A percentile compares a stretch with the other conserved stretches of the same genome.
These are phyloP conservation scores for Odontocolon sp. DNA, from an alignment of 2,888 invertebrate genomes.

Conservation along the genomic window DNA sequence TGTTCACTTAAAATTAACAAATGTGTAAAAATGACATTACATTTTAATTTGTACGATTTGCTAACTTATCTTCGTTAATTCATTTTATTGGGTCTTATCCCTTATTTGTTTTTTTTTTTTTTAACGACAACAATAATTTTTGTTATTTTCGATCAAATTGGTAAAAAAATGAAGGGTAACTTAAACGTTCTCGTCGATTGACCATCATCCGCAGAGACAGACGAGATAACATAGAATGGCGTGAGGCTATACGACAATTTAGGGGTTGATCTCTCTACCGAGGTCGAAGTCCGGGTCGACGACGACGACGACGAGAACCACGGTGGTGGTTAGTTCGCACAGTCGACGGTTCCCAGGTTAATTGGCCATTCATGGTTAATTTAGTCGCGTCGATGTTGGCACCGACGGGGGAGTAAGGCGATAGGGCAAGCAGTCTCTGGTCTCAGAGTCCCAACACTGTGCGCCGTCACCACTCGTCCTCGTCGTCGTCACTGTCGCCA, in stretches of 20 bases:
- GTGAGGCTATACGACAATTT: slow-evolving; percentile 50
- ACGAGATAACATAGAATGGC: not conserved
- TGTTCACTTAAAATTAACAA: no score
- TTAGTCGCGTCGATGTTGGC: slow-evolving; percentile 73
- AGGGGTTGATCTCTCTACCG: slow-evolving; percentile 49
- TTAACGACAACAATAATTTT: no score
- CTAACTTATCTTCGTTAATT: no score
- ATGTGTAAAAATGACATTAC: no score
- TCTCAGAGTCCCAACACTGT: slow-evolving; percentile 48
- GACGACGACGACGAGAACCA: slow-evolving; percentile 4
- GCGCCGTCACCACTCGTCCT: slow-evolving; percentile 19
- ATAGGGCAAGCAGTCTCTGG: slow-evolving; percentile 68
- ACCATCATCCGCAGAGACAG: slow-evolving; percentile 33
- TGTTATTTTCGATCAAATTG: no score
- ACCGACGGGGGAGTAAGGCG: slow-evolving; percentile 71
- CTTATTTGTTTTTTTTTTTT: no score
- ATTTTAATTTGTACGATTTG: no score
- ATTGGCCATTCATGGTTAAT: slow-evolving; percentile 80
- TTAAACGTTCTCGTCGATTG: slow-evolving; percentile 47
- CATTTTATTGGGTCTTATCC: no score
- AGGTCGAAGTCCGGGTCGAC: slow-evolving; percentile 60
- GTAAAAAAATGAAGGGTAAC: no score
- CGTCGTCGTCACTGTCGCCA: slow-evolving; percentile 31
- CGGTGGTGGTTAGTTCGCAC: slow-evolving; percentile 64
- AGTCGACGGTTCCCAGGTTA: slow-evolving; percentile 74